A percentile compares a stretch with the other conserved stretches of the same genome.
phyloP scores from a whole-genome alignment of 2,113 vertebrate species.

The Rhea pennata region DNA sequence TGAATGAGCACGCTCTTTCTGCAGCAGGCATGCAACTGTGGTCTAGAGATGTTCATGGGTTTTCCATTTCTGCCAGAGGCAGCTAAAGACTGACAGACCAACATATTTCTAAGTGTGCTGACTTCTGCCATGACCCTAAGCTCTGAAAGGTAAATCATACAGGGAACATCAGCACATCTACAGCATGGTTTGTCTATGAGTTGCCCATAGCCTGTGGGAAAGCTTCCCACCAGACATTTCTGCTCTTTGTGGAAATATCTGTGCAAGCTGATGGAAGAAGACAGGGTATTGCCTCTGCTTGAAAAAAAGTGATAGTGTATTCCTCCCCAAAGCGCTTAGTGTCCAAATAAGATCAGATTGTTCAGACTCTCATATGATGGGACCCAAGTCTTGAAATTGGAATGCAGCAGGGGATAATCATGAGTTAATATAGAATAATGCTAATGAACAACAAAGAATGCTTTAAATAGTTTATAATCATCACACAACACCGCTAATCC shows the following conservation, averaged over 20 bases:
- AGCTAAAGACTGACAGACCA: background rate
- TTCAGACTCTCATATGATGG: background rate
- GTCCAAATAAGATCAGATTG: background rate
- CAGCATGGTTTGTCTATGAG: background rate
- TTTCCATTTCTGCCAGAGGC: background rate
- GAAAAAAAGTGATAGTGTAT: background rate
- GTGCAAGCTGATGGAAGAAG: background rate
- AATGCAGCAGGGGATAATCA: conserved; percentile 42
- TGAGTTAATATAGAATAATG: conserved; percentile 55
- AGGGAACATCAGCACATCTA: background rate
- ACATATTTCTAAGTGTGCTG: background rate
- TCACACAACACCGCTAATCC: conserved; percentile 37
- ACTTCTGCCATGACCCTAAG: background rate
- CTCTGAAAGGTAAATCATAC: background rate
- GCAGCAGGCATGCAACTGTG: too few relatives aligned
- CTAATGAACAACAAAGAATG: conserved; percentile 62
- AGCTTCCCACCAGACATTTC: background rate
- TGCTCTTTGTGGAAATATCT: background rate
- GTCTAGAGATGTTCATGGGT: background rate
- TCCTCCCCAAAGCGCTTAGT: background rate
- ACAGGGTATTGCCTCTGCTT: background rate
- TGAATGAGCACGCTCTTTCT: too few relatives aligned
- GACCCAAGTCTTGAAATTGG: background rate
- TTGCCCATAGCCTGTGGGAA: background rate
- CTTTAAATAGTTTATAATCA: conserved; percentile 64